A percentile compares a stretch with the other conserved stretches of the same genome.
Conservation (phyloP, 2,888 invertebrate species). For the Alloplasta piceator region DNA sequence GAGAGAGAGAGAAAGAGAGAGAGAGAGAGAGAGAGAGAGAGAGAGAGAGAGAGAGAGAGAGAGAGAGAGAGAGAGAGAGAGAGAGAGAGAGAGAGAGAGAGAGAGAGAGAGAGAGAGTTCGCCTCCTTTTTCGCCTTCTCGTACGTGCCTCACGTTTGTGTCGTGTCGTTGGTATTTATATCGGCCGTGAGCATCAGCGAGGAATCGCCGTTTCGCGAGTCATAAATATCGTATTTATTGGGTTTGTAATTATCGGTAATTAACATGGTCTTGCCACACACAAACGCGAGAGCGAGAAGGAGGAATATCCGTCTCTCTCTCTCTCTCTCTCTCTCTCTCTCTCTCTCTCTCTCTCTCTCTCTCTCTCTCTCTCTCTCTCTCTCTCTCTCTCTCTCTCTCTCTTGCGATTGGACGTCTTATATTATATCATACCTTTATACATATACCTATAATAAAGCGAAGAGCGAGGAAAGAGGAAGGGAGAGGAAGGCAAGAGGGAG, state of each 20-base stretch:
- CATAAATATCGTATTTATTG: conserved; percentile 78
- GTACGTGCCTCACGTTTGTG: conserved; percentile 17
- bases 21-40: too few relatives aligned
- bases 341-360: too few relatives aligned
- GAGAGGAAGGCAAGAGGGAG: not conserved
- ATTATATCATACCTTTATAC: not conserved
- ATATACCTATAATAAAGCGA: not conserved
- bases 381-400: not conserved
- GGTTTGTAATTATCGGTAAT: conserved; percentile 79
- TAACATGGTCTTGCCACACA: conserved; percentile 75
- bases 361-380: too few relatives aligned
- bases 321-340: too few relatives aligned
- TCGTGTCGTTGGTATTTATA: conserved; percentile 51
- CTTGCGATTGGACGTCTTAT: not conserved
- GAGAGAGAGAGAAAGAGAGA: too few relatives aligned
- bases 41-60: too few relatives aligned
- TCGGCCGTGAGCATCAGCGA: conserved; percentile 23
- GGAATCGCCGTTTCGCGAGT: conserved; percentile 56
- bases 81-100: too few relatives aligned
- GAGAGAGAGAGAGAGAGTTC: too few relatives aligned
- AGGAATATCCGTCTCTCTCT: conserved; percentile 61
- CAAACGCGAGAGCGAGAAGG: conserved; percentile 37
- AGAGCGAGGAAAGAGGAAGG: not conserved
- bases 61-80: too few relatives aligned
- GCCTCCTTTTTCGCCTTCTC: not conserved